These are phyloP conservation scores for Drosophila kuntzei DNA, from an alignment of 2,888 invertebrate species.

Conservation along the genomic window DNA sequence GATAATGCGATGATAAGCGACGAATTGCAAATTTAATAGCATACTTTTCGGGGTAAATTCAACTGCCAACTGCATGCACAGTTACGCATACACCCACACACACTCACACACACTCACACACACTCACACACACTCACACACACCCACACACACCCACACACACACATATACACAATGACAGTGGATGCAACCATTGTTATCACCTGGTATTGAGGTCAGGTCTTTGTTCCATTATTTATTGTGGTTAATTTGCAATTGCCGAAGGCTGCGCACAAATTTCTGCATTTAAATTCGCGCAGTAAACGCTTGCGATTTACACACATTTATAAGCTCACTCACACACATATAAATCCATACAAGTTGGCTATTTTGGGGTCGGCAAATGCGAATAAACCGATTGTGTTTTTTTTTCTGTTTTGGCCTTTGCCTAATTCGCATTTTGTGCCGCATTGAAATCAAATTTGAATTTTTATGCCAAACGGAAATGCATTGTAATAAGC, in stretches of 20 bases:
- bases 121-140: constrained; percentile 38
- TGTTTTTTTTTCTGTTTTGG: constrained; percentile 26
- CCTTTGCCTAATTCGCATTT: constrained; percentile 65
- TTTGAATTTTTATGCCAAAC: constrained; percentile 76
- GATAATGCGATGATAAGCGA: constrained; percentile 46
- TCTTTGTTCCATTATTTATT: constrained; percentile 57
- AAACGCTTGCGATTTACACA: constrained; percentile 11
- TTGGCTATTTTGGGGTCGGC: constrained; percentile 50
- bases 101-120: constrained; percentile 24
- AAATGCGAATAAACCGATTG: constrained; percentile 26
- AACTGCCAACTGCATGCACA: constrained; percentile 16
- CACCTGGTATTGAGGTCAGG: constrained; percentile 40
- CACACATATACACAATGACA: neutral
- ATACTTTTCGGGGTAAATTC: constrained; percentile 50
- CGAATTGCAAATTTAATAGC: constrained; percentile 32
- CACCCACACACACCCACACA: neutral
- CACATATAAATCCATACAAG: neutral
- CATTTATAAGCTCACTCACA: constrained; percentile 10
- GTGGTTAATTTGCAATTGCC: constrained; percentile 72
- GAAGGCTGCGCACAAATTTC: constrained; percentile 59
- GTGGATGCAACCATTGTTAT: constrained; percentile 21
- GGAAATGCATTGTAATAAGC: constrained; percentile 74
- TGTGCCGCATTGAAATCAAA: constrained; percentile 79
- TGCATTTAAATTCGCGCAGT: constrained; percentile 45
- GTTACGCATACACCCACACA: constrained; percentile 36